Percentiles rank a stretch among this genome's conserved stretches.
These are phyloP conservation scores for Bos taurus DNA, from an alignment of 2,113 vertebrate species.

Conservation along the genomic window ARS-UCD2.0 NC_037335.1:29664001-29664500, in stretches of 20 bases:
- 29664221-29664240: background rate
- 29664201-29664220: background rate
- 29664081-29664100: background rate
- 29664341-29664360: background rate
- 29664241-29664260: background rate
- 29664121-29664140: background rate
- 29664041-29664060: background rate
- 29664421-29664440: too few species aligned
- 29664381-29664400: slow-evolving; percentile 7
- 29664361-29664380: background rate
- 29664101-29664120: background rate
- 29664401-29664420: background rate
- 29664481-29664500: too few species aligned
- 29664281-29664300: background rate
- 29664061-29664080: too few species aligned
- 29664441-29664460: too few species aligned
- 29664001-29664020: background rate
- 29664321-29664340: background rate
- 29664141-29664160: background rate
- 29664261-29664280: background rate
- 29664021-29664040: background rate
- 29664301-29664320: background rate
- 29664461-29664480: too few species aligned
- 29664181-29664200: background rate
- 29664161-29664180: background rate